Evolutionary conservation across 2,113 vertebrate species (phyloP).

Genomic region (Scopus umbretta): DNA sequence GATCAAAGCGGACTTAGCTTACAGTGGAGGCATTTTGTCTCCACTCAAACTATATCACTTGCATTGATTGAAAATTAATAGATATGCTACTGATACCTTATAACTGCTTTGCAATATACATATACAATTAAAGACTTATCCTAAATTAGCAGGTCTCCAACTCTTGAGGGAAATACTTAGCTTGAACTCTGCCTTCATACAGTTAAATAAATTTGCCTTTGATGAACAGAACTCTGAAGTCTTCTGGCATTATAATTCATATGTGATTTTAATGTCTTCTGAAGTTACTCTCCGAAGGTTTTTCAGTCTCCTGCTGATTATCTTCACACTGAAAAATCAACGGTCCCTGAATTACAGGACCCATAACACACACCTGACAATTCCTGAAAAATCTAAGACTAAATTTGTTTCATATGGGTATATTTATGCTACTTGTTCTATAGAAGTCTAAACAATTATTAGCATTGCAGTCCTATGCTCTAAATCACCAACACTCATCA

Average conservation of each 20-base stretch:
- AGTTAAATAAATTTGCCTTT: background rate
- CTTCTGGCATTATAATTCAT: background rate
- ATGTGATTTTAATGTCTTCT: background rate
- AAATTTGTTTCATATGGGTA: background rate
- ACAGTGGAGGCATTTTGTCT: background rate
- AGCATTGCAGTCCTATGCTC: background rate
- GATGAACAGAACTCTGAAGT: background rate
- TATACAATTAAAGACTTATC: background rate
- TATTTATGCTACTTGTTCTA: background rate
- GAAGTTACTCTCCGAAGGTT: background rate
- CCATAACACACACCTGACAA: background rate
- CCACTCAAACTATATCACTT: background rate
- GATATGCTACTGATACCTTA: background rate
- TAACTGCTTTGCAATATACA: background rate
- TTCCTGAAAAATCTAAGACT: background rate
- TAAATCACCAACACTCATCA: background rate
- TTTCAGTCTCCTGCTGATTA: background rate
- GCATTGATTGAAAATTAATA: background rate
- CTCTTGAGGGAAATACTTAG: background rate
- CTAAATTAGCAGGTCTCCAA: background rate
- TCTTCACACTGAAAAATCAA: background rate
- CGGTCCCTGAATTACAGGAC: rapidly evolving
- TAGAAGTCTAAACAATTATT: background rate
- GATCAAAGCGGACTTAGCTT: background rate
- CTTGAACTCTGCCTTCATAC: background rate